Evolutionary conservation across 2,888 invertebrate genomes (phyloP), one percentile per base, ranked within the genome.

Genomic region (Sphaerophoria taeniata): DNA sequence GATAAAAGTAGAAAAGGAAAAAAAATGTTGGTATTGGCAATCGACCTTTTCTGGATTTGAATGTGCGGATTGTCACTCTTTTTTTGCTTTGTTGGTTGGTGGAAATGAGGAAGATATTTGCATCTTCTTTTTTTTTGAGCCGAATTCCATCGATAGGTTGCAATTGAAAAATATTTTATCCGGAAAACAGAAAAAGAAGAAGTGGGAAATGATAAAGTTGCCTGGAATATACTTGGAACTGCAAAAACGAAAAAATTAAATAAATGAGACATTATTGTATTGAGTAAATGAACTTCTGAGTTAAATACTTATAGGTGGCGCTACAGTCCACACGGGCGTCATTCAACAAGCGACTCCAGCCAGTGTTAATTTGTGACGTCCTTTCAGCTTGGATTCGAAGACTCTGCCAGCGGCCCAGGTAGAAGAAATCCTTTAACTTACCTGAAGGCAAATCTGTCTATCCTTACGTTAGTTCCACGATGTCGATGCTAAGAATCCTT

Each of bases 31-130:
- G 9, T 16, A 63, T 73, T 58, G 49, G n/a, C 34, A 53, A 70
- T 6, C 74, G 78, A 71, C 47, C 65, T 63, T 51, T 79, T 34
- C 55, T 77, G 73, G 56, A 53, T 58, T 58, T 70, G 70, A 83
- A 83, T 74, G 65, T 78, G 72, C 76, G 80, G 85, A 80, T 85
- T 85, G 80, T 80, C 85, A 80, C 80, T 85, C 76, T 76, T 76
- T 85, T 85, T 76, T 43, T 9, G 9, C 9, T 39, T 56, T 33
- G 11, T 24, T 53, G 33, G 31, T n/a, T 55, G 0, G 5, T n/a
- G n/a, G 6, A 34, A 39, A 39, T 4, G 53, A 53, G 73, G 69
- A 73, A 77, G 56, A 69, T 85, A 85, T 85, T 85, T 80, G 80
- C 85, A 85, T 85, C 31, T 56, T 70, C 36, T 31, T 58, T 67